Evolutionary conservation across 2,888 invertebrate species (phyloP), one percentile per base, ranked within the genome.

Genomic region (Ceratothoa steindachneri): DNA sequence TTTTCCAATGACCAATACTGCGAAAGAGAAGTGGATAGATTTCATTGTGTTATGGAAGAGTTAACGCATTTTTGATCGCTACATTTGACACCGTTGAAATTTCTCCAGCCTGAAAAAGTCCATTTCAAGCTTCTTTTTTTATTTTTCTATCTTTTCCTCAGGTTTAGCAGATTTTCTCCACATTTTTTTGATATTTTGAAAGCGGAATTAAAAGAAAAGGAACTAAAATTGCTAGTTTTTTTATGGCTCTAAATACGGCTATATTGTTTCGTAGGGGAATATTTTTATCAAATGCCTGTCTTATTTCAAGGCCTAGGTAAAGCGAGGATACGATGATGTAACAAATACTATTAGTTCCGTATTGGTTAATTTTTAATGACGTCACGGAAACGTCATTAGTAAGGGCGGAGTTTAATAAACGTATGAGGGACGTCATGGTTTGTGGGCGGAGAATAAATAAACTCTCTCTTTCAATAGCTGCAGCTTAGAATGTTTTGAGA

Each of bases 381-480:
- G 24, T 15, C 60, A 60, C 24, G 12, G 27, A 60, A 3, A 60
- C 60, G 60, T 60, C 60, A 60, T 60, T 19, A 51, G 15, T 51
- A 3, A 19, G 3, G 52, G 52, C 15, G 52, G 52, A 3, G 52
- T 3, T 51, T n/a, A 2, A n/a, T 51, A n/a, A 1, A 24, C 1
- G 24, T 60, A 24, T n/a, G 19, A 9, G 27, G n/a, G 60, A 60
- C 60, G 60, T 60, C 60, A 60, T 60, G 60, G 24, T 12, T 24
- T 60, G 60, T 60, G 27, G 60, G 60, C 60, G 60, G 60, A 7
- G 3, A 60, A 60, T 60, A 60, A n/a, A 60, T 60, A 60, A 60
- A 60, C 60, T 60, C 60, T 60, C 60, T 60, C 60, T 60, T 60
- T 60, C 60, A 60, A 60, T 60, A 60, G 27, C 60, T 60, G 60